phyloP scores from a whole-genome alignment of 2,113 vertebrate genomes.

The Oxygymnocypris stewartii region DNA sequence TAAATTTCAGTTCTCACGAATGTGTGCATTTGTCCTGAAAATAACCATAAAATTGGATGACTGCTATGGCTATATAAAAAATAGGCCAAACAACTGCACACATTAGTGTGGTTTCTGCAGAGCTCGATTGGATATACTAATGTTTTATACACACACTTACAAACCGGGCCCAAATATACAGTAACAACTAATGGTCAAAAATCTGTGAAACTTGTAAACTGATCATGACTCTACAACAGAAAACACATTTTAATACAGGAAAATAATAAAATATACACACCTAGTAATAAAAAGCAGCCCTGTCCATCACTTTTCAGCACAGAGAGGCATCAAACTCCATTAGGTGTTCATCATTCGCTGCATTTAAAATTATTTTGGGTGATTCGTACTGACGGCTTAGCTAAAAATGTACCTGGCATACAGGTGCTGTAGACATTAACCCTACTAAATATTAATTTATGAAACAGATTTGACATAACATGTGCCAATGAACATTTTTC shows the following conservation, averaged over 20 bases:
- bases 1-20: neutral
- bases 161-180: neutral
- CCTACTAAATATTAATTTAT: neutral
- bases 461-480: neutral
- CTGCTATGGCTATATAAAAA: neutral
- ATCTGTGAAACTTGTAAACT: slow-evolving; percentile 38
- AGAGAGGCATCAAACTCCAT: neutral
- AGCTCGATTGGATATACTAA: neutral
- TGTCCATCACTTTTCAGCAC: neutral
- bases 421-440: neutral
- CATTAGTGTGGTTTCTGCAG: neutral
- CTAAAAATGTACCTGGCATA: neutral
- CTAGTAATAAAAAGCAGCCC: slow-evolving; percentile 11
- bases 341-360: neutral
- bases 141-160: neutral
- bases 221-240: slow-evolving; percentile 5
- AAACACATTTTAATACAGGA: neutral
- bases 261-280: slow-evolving; percentile 4
- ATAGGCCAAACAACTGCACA: neutral
- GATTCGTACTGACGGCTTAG: neutral
- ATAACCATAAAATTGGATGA: neutral
- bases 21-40: neutral
- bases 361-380: slow-evolving; percentile 4
- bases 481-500: neutral
- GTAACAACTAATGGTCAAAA: slow-evolving; percentile 31